Percentiles rank a stretch among this genome's conserved stretches.
phyloP scores from a whole-genome alignment of 2,888 invertebrate species.

The Caenorhabditis sp. region DNA sequence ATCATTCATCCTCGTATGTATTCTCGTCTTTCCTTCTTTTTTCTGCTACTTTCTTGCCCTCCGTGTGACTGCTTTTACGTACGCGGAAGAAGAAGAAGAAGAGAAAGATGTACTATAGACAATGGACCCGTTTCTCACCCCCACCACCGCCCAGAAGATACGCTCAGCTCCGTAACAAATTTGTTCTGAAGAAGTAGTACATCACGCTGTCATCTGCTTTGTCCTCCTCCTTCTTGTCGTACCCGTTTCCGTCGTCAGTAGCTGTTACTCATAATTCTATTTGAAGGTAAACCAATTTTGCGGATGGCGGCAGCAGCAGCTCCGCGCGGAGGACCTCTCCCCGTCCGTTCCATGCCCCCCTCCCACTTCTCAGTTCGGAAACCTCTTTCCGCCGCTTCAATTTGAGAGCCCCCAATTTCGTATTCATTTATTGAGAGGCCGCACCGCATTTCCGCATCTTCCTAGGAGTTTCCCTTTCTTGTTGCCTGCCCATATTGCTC shows the following conservation, averaged over 20 bases:
- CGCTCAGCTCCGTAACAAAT: slow-evolving; percentile 48
- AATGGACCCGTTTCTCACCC: slow-evolving; percentile 23
- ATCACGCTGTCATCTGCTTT: slow-evolving; percentile 47
- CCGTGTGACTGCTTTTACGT: slow-evolving; percentile 6
- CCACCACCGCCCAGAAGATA: no score
- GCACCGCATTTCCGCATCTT: slow-evolving; percentile 8
- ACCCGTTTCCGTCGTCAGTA: slow-evolving; percentile 39
- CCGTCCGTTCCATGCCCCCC: slow-evolving; percentile 21
- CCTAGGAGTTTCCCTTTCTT: slow-evolving; percentile 32
- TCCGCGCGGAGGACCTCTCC: slow-evolving; percentile 15
- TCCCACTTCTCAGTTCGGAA: slow-evolving; percentile 31
- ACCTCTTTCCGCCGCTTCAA: slow-evolving; percentile 41
- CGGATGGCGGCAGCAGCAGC: background rate
- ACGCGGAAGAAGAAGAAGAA: slow-evolving; percentile 7
- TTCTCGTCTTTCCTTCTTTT: slow-evolving; percentile 45
- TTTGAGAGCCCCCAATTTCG: slow-evolving; percentile 38
- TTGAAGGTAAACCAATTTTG: slow-evolving; percentile 54
- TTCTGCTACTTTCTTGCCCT: slow-evolving; percentile 17
- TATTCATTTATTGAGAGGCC: slow-evolving; percentile 42
- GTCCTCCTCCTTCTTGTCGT: slow-evolving; percentile 10
- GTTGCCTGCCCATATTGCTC: slow-evolving; percentile 15
- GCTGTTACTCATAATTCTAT: slow-evolving; percentile 55
- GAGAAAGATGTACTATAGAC: slow-evolving; percentile 23
- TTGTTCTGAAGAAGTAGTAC: slow-evolving; percentile 35
- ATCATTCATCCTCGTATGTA: slow-evolving; percentile 48